Evolutionary conservation across 2,113 vertebrate genomes (phyloP).

Genomic region (Atlantisia rogersi): DNA sequence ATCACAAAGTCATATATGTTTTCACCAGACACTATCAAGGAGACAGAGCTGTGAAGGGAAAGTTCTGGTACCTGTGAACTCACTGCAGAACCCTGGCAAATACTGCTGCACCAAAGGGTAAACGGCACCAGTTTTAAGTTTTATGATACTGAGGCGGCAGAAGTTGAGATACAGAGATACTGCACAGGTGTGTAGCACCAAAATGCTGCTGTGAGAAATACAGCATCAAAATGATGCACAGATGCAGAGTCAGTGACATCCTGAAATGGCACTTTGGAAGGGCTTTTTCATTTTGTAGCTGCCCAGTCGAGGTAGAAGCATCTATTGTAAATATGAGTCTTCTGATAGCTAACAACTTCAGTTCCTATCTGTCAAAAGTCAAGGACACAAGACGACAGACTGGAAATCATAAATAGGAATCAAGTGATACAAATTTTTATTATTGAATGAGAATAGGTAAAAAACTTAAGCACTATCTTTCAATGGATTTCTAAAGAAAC

Average conservation of each 20-base stretch:
- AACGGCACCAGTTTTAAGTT: neutral
- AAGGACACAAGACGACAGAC: neutral
- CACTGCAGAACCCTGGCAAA: neutral
- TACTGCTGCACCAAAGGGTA: neutral
- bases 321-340: neutral
- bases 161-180: neutral
- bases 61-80: neutral
- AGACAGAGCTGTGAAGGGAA: neutral
- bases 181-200: neutral
- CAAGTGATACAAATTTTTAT: neutral
- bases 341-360: neutral
- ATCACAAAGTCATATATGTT: neutral
- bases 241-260: neutral
- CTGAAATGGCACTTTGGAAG: neutral
- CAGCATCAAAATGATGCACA: neutral
- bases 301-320: neutral
- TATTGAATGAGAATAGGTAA: neutral
- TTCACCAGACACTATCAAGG: neutral
- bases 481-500: neutral
- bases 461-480: neutral
- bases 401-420: neutral
- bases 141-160: neutral
- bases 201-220: neutral
- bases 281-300: neutral
- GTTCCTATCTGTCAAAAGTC: neutral